Base-by-base conservation (phyloP, 2,113 vertebrate species). In the Illadopsis cleaveri region DNA sequence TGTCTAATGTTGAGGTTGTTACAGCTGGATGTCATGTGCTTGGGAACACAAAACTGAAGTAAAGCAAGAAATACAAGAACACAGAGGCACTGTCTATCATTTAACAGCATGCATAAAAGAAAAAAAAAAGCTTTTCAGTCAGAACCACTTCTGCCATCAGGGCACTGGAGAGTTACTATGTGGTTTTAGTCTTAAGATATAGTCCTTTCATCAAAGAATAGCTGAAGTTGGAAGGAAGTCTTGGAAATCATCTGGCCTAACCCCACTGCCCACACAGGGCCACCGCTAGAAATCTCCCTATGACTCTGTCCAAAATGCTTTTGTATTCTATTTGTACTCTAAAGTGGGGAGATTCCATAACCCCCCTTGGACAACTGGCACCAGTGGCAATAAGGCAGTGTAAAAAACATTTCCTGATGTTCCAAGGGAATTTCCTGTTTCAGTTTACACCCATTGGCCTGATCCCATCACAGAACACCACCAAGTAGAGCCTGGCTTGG, bases 261-360 rank as follows among this genome's bases (percentile, higher is more conserved):
- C 3, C 1, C 8, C 19, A 25, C 25, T n/a, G 20, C 22, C 50
- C 35, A 66, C 2, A 1, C 37, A 85, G 40, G 37, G n/a, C 5
- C 21, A 70, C 4, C 44, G 47, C 66, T 2, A 78, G 18, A 35
- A 17, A 12, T 48, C 3, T 65, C 21, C 35, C 48, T 30, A 18
- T 8, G 15, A 78, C 13, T 2, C 0, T 5, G 6, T 44, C 31
- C n/a, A 50, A 60, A 35, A 0, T 0, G 5, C 17, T 45, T 75
- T 0, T 48, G 6, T 42, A 0, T 15, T n/a, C n/a, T n/a, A n/a
- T n/a, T n/a, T n/a, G n/a, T 85, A 45, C 31, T 62, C 14, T 8
- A 0, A 78, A 75, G n/a, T 2, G 10, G 1, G 21, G 4, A 90
- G n/a, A 82, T n/a, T 40, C 45, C 35, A 75, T 20, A 70, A 31